phyloP scores from a whole-genome alignment of 2,797 vertebrate species.

The Falco berigora region DNA sequence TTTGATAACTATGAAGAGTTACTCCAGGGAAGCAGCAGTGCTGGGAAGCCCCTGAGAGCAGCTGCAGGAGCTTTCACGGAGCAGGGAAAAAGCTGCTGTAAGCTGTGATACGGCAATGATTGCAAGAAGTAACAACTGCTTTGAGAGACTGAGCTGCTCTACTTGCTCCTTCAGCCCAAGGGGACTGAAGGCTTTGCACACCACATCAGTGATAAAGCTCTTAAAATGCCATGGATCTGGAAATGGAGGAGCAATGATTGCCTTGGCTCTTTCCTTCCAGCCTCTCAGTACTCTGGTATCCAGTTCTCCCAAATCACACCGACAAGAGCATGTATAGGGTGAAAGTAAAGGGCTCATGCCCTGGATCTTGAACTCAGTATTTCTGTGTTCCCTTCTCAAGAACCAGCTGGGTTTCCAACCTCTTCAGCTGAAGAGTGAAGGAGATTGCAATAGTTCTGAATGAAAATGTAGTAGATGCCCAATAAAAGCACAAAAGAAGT shows the following conservation, averaged over 20 bases:
- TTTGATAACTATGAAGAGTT: neutral
- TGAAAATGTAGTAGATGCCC: neutral
- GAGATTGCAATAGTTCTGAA: neutral
- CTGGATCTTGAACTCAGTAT: neutral
- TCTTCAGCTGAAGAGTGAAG: neutral
- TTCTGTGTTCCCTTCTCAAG: neutral
- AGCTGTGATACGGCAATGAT: neutral
- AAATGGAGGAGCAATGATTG: neutral
- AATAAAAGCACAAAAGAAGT: neutral
- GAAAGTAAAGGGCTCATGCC: neutral
- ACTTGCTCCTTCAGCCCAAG: neutral
- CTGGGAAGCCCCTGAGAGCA: neutral
- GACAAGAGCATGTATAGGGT: neutral
- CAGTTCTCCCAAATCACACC: neutral
- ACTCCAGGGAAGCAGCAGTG: neutral
- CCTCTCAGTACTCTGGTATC: neutral
- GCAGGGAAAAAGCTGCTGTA: neutral
- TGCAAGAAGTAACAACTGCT: rapidly evolving
- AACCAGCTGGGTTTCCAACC: neutral
- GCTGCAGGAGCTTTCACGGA: neutral
- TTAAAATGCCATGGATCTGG: neutral
- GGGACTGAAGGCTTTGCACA: neutral
- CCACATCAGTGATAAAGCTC: neutral
- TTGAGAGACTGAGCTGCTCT: neutral
- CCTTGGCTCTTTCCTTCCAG: neutral